Evolutionary conservation across 2,113 vertebrate genomes (phyloP).

Genomic region (Ursus arctos): DNA sequence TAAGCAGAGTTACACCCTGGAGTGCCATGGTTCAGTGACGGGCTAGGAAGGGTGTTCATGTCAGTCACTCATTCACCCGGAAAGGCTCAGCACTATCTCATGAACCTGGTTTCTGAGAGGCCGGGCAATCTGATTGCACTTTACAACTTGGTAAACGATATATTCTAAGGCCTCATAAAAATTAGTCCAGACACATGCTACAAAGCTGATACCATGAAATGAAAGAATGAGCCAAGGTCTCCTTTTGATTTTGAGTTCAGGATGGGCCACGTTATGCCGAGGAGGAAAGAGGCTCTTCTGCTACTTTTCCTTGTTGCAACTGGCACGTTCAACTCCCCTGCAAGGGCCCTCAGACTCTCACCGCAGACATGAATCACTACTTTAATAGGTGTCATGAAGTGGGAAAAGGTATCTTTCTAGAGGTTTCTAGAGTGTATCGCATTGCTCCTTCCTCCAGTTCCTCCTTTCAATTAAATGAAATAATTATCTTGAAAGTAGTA

Average conservation of each 20-base stretch:
- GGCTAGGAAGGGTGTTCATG: not conserved
- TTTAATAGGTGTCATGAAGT: not conserved
- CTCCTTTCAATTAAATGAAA: not conserved
- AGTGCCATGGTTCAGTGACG: not conserved
- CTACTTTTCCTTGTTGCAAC: not conserved
- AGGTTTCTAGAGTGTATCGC: constrained; percentile 37
- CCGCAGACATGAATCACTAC: not conserved
- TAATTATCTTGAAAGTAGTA: constrained; percentile 53
- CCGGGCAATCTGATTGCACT: constrained; percentile 44
- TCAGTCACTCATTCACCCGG: not conserved
- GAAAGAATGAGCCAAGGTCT: not conserved
- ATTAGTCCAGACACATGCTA: not conserved
- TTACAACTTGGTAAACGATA: constrained; percentile 64
- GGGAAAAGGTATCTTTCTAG: constrained; percentile 17
- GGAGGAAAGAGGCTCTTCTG: not conserved
- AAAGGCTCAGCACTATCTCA: not conserved
- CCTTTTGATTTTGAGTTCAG: not conserved
- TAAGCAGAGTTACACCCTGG: not conserved
- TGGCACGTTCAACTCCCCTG: too few species aligned
- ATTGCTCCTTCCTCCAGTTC: not conserved
- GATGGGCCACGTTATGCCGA: not conserved
- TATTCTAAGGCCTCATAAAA: constrained; percentile 56
- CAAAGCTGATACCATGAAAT: not conserved
- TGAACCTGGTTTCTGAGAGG: constrained; percentile 42
- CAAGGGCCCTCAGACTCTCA: not conserved